Evolutionary conservation across 53 echinoderm and acorn worm species (phyloP).

Genomic region (Stichopus horrens): DNA sequence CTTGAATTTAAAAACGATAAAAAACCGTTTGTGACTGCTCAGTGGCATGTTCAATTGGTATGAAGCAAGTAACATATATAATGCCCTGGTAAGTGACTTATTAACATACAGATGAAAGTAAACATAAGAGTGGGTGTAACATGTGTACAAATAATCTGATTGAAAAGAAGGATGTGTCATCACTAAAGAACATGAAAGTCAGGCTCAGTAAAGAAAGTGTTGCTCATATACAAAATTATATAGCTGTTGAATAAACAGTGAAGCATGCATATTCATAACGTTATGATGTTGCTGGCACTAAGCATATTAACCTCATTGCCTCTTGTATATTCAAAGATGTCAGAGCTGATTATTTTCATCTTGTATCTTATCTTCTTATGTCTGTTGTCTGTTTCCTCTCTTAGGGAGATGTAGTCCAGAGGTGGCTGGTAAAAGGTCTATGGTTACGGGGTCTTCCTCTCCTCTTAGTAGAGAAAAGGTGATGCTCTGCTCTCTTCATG

Average conservation of each 20-base stretch:
- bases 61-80: too few species aligned
- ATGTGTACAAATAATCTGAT: too few species aligned
- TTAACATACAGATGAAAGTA: too few species aligned
- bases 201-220: too few species aligned
- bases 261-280: background rate
- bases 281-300: background rate
- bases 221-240: background rate
- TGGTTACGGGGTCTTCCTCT: slow-evolving; percentile 30
- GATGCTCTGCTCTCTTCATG: background rate
- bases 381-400: slow-evolving; percentile 1
- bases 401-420: slow-evolving; percentile 24
- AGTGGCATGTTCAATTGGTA: too few species aligned
- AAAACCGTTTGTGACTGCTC: too few species aligned
- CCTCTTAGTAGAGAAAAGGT: slow-evolving; percentile 9
- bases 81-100: too few species aligned
- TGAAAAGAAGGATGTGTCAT: too few species aligned
- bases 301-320: background rate
- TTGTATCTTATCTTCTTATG: background rate
- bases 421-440: slow-evolving; percentile 38
- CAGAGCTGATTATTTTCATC: background rate
- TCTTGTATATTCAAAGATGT: background rate
- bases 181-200: too few species aligned
- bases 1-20: too few species aligned
- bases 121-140: too few species aligned
- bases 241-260: background rate